A percentile compares a stretch with the other conserved stretches of the same genome.
Evolutionary conservation across 2,888 invertebrate genomes (phyloP).

Genomic region (Aspidiotus rigidus): DNA sequence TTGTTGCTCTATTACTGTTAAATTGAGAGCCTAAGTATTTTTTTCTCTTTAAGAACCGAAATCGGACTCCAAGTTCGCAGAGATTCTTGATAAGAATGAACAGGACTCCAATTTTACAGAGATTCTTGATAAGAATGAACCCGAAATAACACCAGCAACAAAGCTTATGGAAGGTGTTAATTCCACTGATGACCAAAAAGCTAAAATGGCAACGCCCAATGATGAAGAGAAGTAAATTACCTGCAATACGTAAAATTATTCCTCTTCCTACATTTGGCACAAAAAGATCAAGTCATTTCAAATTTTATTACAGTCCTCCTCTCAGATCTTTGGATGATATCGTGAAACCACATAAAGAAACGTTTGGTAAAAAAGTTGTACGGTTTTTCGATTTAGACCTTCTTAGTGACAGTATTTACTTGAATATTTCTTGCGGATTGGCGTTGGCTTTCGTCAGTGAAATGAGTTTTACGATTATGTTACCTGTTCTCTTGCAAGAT

Average conservation of each 20-base stretch:
- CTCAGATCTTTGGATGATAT: conserved; percentile 21
- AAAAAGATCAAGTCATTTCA: background rate
- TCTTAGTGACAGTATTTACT: conserved; percentile 57
- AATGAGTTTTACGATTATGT: conserved; percentile 56
- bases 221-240: background rate
- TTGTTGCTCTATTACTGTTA: too few relatives aligned
- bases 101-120: background rate
- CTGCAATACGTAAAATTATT: background rate
- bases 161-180: conserved; percentile 15
- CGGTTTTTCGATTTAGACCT: conserved; percentile 55
- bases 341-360: background rate
- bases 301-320: conserved; percentile 7
- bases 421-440: conserved; percentile 58
- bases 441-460: conserved; percentile 60
- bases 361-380: conserved; percentile 2
- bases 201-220: background rate
- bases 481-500: conserved; percentile 58
- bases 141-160: conserved; percentile 6
- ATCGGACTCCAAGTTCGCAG: background rate
- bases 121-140: background rate
- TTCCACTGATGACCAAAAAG: background rate
- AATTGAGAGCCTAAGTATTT: too few relatives aligned
- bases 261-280: background rate
- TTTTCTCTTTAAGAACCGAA: too few relatives aligned
- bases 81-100: background rate